A percentile compares a stretch with the other conserved stretches of the same genome.
These are phyloP conservation scores for Nasonovia ribisnigri DNA, from an alignment of 2,888 invertebrate species.

Conservation along the genomic window DNA sequence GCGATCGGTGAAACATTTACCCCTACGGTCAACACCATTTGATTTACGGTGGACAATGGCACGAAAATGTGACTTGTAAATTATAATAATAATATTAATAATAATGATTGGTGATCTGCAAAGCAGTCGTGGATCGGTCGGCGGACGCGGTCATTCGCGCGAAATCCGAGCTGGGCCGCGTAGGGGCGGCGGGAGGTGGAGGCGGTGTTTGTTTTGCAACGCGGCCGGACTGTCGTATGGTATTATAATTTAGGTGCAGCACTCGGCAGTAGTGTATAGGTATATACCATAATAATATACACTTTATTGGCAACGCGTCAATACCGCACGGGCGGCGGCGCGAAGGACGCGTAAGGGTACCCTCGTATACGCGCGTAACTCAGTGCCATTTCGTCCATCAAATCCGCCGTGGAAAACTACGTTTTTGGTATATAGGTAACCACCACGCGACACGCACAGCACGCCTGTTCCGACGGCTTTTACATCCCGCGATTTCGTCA, in stretches of 20 bases:
- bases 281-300: background rate
- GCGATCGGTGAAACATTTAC: no score
- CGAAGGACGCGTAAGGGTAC: slow-evolving; percentile 62
- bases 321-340: slow-evolving; percentile 21
- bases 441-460: background rate
- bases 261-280: background rate
- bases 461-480: background rate
- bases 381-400: slow-evolving; percentile 64
- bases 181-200: background rate
- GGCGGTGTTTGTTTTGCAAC: slow-evolving; percentile 46
- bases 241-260: background rate
- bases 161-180: slow-evolving; percentile 50
- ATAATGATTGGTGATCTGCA: background rate
- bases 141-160: slow-evolving; percentile 2
- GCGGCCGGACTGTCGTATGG: background rate
- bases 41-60: background rate
- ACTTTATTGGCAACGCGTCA: slow-evolving; percentile 46
- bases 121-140: background rate
- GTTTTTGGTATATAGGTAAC: background rate
- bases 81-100: background rate
- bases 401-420: slow-evolving; percentile 44
- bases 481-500: background rate
- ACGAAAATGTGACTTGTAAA: background rate
- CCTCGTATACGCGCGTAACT: background rate
- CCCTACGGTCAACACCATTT: no score